Evolutionary conservation across 2,888 invertebrate genomes (phyloP).

Genomic region (Hylaea fasciaria): DNA sequence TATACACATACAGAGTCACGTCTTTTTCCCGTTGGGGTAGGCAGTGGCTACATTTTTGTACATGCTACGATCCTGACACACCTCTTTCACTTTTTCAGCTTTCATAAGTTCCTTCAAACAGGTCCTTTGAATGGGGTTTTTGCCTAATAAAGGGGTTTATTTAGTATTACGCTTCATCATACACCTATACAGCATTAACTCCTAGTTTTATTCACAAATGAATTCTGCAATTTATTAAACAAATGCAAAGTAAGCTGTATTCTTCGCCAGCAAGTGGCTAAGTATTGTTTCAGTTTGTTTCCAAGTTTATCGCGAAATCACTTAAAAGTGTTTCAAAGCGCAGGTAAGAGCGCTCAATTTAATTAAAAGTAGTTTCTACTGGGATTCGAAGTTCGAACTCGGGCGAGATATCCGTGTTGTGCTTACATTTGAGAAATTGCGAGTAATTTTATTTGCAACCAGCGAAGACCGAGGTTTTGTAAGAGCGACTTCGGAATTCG

Average conservation of each 20-base stretch:
- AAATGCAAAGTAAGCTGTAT: constrained; percentile 50
- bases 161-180: no score
- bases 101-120: no score
- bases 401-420: constrained; percentile 35
- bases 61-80: no score
- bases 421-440: constrained; percentile 41
- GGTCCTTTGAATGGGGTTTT: no score
- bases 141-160: no score
- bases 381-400: constrained; percentile 57
- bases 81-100: no score
- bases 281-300: constrained; percentile 65
- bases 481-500: no score
- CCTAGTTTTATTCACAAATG: no score
- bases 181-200: no score
- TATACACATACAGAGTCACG: no score
- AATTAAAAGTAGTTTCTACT: constrained; percentile 66
- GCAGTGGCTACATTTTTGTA: no score
- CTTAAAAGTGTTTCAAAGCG: constrained; percentile 66
- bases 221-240: constrained; percentile 47
- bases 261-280: constrained; percentile 50
- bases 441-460: constrained; percentile 12
- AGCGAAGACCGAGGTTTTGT: neutral
- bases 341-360: constrained; percentile 65
- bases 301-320: constrained; percentile 69
- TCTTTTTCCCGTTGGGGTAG: no score